Evolutionary conservation across 2,113 vertebrate species (phyloP), one percentile per base, ranked within the genome.

Genomic region (Neoarius graeffei): DNA sequence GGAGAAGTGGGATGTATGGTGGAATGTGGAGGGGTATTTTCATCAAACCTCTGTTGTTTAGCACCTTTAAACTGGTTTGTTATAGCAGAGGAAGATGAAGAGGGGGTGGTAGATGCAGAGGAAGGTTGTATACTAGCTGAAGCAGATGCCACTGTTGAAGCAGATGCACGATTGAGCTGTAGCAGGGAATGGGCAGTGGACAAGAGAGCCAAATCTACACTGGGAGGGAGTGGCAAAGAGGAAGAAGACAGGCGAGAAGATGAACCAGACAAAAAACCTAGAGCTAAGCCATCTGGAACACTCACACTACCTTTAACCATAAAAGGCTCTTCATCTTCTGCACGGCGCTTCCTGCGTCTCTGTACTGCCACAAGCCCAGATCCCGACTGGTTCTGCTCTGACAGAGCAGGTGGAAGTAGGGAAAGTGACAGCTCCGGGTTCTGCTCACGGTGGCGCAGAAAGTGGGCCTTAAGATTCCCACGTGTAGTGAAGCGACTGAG

Each of bases 401-500:
- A 94, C 35, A 96, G 89, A 0, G 95, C 95, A 1, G 95, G 95
- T 0, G 97, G 97, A 80, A 98, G 94, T 56, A 97, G 96, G 23
- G 97, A 98, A 91, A 98, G 97, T 56, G 97, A 97, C 62, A 98
- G 95, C 66, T 98, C 97, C 0, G 97, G 97, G 86, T 97, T 97
- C 88, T 97, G 97, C 91, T 98, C 97, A 1, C 97, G 95, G 91
- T 98, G 97, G 7, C 97, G 94, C 89, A 98, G 95, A 90, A 98
- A 98, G 84, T 98, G 97, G 20, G 98, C 97, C 92, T 98, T 98
- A 15, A 98, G 96, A 92, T 98, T 98, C 59, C 97, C 97, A 0
- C 97, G 95, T 11, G 97, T 98, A 87, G 97, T 98, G 88, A 98
- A 98, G 17, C 97, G 97, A 90, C 97, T 98, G 86, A 98, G 93